Evolutionary conservation across 2,888 invertebrate species (phyloP).

Genomic region (Cerceris ruficornis): DNA sequence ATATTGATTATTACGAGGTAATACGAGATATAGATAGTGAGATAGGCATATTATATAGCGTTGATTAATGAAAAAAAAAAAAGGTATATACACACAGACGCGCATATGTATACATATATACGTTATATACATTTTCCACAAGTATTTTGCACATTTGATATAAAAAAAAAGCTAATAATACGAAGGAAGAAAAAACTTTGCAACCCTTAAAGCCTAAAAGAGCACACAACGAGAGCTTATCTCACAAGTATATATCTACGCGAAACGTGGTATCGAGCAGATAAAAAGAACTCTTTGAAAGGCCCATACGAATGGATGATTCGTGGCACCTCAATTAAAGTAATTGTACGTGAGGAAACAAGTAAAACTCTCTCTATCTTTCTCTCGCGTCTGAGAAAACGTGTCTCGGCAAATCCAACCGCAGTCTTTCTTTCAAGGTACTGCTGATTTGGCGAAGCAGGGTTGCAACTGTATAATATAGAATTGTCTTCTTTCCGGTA

Average conservation of each 20-base stretch:
- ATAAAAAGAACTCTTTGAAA: too few relatives aligned
- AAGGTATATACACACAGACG: conserved; percentile 70
- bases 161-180: conserved; percentile 60
- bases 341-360: too few relatives aligned
- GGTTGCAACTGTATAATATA: conserved; percentile 59
- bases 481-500: conserved; percentile 50
- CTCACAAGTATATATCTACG: conserved; percentile 68
- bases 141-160: conserved; percentile 82
- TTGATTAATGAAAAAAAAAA: conserved; percentile 75
- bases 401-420: too few relatives aligned
- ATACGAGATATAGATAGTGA: conserved; percentile 69
- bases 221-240: conserved; percentile 63
- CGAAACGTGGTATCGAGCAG: neutral
- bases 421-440: too few relatives aligned
- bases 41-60: conserved; percentile 77
- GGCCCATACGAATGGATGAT: too few relatives aligned
- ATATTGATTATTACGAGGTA: conserved; percentile 74
- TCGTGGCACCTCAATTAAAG: too few relatives aligned
- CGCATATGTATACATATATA: conserved; percentile 68
- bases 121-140: conserved; percentile 78
- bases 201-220: conserved; percentile 65
- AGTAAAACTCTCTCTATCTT: too few relatives aligned
- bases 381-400: too few relatives aligned
- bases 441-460: conserved; percentile 30
- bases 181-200: conserved; percentile 57